Evolutionary conservation across 2,888 invertebrate genomes (phyloP), one percentile per base, ranked within the genome.

Genomic region (Diogma glabrata): DNA sequence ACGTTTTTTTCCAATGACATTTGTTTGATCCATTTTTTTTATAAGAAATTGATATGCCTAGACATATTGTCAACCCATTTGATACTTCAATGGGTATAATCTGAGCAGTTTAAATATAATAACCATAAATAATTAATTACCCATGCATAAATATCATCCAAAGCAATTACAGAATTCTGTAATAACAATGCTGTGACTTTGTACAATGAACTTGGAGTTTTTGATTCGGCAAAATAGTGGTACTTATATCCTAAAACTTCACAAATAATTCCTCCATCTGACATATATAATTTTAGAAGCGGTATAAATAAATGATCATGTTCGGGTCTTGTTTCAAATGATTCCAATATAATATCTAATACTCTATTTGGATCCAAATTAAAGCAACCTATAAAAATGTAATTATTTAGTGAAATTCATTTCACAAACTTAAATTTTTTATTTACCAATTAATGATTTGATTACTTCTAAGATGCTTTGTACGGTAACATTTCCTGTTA

Each of bases 321-420:
- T 59, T 86, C 78, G 1, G 87, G 84, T 51, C 87, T 80, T 57
- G 85, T 84, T 67, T 99, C 97, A 74, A 99, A 96, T 23, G 92
- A 89, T 70, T 99, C 97, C 60, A 99, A 73, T 59, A 99, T 87
- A 55, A 97, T 84, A 66, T 99, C 99, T 57, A 97, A 73, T 12
- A 96, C 95, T 63, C 97, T 77, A 70, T 99, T 99, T 4, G 99
- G 99, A 72, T 99, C 99, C 66, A 99, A 78, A 73, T 97, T 97
- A 68, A 99, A 99, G 69, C 95, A 96, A 63, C 99, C 96, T 91
- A 67, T 45, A 74, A 74, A 51, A 36, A 51, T 49, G 40, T 47
- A 24, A 23, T 52, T 49, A 47, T 28, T 47, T 12, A 20, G 3
- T 19, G 22, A 4, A 4, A 9, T 8, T 6, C 28, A 33, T 47